These are phyloP conservation scores for Bubalus kerabau DNA, from an alignment of 2,113 vertebrate species.

Conservation along the genomic window DNA sequence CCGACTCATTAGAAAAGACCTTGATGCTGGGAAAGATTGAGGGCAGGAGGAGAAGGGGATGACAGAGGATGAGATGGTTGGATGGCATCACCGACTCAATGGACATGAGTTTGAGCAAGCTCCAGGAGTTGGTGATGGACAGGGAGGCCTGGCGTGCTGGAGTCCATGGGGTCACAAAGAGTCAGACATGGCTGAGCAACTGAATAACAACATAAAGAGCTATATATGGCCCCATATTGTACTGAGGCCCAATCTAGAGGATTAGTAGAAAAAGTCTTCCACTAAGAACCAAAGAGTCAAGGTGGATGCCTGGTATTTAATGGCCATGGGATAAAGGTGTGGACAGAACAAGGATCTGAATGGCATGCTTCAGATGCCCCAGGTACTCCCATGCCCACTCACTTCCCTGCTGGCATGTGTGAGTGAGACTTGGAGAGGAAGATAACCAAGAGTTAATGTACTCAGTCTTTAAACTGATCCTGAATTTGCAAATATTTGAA, in stretches of 20 bases:
- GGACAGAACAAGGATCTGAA: background rate
- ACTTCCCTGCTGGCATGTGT: background rate
- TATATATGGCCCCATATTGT: too few species aligned
- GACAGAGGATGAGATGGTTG: background rate
- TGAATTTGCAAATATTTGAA: background rate
- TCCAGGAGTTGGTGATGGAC: background rate
- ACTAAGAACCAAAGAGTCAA: background rate
- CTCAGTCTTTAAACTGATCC: background rate
- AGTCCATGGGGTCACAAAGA: background rate
- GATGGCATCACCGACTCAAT: background rate
- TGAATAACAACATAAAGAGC: background rate
- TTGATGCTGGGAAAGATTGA: background rate
- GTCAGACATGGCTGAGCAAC: accelerated
- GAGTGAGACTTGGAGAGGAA: background rate
- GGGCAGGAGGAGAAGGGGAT: background rate
- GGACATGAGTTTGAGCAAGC: background rate
- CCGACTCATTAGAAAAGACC: background rate
- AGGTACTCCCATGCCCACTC: background rate
- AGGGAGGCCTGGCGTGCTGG: background rate
- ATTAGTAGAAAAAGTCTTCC: background rate
- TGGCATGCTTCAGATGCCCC: background rate
- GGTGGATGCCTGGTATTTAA: background rate
- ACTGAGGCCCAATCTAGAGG: background rate
- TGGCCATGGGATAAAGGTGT: too few species aligned
- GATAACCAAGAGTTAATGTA: background rate